These are phyloP conservation scores for Martes martes DNA, from an alignment of 2,113 vertebrate species.

Conservation along the genomic window DNA sequence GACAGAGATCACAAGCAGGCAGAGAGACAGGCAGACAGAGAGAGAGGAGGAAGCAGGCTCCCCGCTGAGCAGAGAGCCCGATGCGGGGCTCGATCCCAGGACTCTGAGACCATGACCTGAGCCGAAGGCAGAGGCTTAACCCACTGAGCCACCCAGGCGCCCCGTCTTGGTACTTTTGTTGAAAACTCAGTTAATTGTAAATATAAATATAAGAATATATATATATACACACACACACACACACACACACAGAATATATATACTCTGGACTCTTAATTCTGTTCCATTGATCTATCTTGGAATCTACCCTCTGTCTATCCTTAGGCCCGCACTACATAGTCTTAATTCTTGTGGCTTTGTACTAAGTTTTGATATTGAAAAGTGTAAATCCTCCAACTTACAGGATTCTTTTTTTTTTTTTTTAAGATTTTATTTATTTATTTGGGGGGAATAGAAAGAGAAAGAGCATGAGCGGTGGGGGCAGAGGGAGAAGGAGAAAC, in stretches of 20 bases:
- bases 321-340: not conserved
- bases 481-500: not conserved
- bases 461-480: not conserved
- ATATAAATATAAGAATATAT: not conserved
- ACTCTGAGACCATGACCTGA: too few species aligned
- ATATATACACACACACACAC: too few species aligned
- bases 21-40: too few species aligned
- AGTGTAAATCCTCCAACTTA: not conserved
- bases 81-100: too few species aligned
- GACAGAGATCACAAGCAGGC: too few species aligned
- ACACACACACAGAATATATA: too few species aligned
- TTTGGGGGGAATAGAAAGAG: not conserved
- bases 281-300: not conserved
- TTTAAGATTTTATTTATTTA: not conserved
- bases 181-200: not conserved
- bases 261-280: not conserved
- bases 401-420: not conserved
- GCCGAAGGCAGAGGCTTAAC: too few species aligned
- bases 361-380: not conserved
- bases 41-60: too few species aligned
- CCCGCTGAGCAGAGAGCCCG: too few species aligned
- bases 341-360: not conserved
- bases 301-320: not conserved
- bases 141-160: too few species aligned
- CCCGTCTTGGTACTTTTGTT: not conserved